Conservation (phyloP, 2,797 vertebrate species). For the Podargus strigoides region DNA sequence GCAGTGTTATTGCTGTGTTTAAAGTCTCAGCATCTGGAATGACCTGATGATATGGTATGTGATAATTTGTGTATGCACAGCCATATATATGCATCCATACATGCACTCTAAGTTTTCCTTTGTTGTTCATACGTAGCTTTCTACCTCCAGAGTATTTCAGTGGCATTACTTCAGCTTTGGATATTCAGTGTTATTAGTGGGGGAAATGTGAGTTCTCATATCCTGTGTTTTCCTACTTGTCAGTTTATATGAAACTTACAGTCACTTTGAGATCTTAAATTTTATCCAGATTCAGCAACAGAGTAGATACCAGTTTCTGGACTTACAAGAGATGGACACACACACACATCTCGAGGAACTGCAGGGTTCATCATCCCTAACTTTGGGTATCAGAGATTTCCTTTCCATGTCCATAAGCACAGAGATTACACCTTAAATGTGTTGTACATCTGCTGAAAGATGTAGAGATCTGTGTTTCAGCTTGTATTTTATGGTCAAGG, state of each 20-base stretch:
- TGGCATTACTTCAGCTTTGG: not conserved
- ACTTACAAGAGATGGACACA: not conserved
- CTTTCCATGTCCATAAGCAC: accelerated
- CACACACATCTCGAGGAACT: accelerated
- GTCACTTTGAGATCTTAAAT: not conserved
- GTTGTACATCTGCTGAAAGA: not conserved
- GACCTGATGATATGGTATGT: not conserved
- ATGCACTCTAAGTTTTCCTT: not conserved
- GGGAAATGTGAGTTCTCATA: not conserved
- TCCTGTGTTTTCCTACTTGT: not conserved
- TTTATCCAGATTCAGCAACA: not conserved
- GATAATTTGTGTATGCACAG: not conserved
- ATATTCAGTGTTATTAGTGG: not conserved
- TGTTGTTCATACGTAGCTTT: not conserved
- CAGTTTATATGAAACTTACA: not conserved
- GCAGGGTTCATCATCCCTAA: not conserved
- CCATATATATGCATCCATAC: accelerated
- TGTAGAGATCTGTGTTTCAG: not conserved
- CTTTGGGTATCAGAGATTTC: not conserved
- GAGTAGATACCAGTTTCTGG: not conserved
- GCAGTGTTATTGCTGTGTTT: not conserved
- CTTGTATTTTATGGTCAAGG: not conserved
- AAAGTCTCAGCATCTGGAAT: not conserved
- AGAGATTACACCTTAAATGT: not conserved
- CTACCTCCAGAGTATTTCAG: not conserved